Evolutionary conservation across 2,113 vertebrate genomes (phyloP).

Genomic region (Microcebus murinus): DNA sequence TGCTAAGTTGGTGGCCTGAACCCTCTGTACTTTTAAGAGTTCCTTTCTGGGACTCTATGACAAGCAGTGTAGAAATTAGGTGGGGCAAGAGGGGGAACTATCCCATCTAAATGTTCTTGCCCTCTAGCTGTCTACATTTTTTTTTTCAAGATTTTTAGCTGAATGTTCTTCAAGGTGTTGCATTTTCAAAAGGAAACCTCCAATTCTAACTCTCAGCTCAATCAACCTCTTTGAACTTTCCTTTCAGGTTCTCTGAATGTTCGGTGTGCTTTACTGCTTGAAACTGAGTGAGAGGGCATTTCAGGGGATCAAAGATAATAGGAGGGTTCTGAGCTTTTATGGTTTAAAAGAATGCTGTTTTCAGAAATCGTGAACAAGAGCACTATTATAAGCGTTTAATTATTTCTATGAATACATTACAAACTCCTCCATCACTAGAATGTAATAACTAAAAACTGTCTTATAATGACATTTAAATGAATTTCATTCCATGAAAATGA

Average conservation of each 20-base stretch:
- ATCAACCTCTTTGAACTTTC: conserved; percentile 19
- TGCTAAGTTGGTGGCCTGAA: neutral
- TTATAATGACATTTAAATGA: conserved; percentile 66
- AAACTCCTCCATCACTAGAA: conserved; percentile 52
- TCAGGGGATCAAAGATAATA: conserved; percentile 39
- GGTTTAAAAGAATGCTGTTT: conserved; percentile 51
- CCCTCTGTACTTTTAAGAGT: neutral
- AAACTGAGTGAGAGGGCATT: conserved; percentile 30
- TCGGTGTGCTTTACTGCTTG: neutral
- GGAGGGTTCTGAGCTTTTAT: neutral
- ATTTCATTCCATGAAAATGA: conserved; percentile 56
- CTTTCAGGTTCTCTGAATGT: neutral
- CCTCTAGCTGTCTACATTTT: neutral
- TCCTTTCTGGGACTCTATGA: neutral
- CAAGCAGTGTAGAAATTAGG: neutral
- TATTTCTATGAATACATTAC: conserved; percentile 62
- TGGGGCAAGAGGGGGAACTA: fast-evolving
- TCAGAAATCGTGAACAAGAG: conserved; percentile 39
- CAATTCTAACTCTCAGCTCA: conserved; percentile 19
- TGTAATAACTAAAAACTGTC: conserved; percentile 53
- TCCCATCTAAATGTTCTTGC: neutral
- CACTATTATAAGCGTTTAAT: conserved; percentile 49
- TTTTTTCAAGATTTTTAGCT: neutral
- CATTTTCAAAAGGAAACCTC: conserved; percentile 49
- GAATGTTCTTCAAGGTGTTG: conserved; percentile 29